phyloP scores from a whole-genome alignment of 2,797 vertebrate genomes.

The Pantherophis alleghaniensis region DNA sequence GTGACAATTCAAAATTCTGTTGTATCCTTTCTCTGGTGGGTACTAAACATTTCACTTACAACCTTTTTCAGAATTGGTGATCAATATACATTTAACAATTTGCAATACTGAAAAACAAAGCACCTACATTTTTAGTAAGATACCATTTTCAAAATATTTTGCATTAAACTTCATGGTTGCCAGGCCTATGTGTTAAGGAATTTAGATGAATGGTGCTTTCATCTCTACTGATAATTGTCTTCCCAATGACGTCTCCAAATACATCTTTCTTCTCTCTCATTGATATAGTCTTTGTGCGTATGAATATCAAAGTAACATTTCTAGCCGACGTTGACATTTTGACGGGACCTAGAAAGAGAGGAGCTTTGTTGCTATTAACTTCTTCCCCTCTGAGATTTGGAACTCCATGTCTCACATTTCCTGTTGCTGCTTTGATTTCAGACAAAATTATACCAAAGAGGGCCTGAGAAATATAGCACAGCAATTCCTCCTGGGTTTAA shows the following conservation, averaged over 20 bases:
- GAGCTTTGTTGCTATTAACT: not conserved
- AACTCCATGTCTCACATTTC: not conserved
- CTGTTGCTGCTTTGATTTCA: not conserved
- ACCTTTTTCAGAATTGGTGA: not conserved
- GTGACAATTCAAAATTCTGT: not conserved
- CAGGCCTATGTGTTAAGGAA: not conserved
- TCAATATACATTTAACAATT: not conserved
- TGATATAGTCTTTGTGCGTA: not conserved
- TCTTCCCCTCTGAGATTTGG: not conserved
- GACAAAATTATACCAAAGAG: not conserved
- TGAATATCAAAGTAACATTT: not conserved
- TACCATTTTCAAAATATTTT: not conserved
- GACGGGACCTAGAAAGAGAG: not conserved
- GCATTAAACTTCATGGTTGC: not conserved
- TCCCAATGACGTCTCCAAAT: not conserved
- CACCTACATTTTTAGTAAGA: not conserved
- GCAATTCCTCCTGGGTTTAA: conserved; percentile 3
- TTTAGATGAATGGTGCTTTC: not conserved
- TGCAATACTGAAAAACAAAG: not conserved
- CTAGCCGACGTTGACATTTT: not conserved
- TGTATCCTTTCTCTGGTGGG: not conserved
- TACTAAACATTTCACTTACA: not conserved
- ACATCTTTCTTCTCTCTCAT: not conserved
- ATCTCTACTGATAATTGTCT: not conserved
- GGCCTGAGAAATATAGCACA: not conserved